Evolutionary conservation across 2,888 invertebrate genomes (phyloP), one percentile per base, ranked within the genome.

Genomic region (Merodon equestris): DNA sequence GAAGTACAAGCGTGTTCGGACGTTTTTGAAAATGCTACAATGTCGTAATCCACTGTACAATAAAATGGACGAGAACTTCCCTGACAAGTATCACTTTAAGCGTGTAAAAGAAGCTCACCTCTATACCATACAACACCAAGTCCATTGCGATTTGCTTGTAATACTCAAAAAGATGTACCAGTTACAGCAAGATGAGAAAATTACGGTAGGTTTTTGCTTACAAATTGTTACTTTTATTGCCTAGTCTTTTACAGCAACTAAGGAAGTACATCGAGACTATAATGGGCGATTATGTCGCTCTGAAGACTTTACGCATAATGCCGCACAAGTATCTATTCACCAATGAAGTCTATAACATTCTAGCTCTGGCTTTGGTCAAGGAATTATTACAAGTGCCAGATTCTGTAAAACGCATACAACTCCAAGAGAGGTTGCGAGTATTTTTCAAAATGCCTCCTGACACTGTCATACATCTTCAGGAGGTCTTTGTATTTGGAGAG

Each of bases 11-110:
- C 83, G 83, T 0, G 71, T 86, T 0, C 71, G 68, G 2, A 85
- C 85, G 34, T 85, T 87, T 53, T 67, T 86, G 87, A 87, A 85
- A 87, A 87, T 88, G 86, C 72, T 87, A 3, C 84, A 87, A 67
- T 84, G 86, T 0, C 85, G 88, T 1, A 83, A 84, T 66, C 88
- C 88, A 0, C 75, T 87, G 50, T 88, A 87, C 63, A 85, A 83
- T 3, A 81, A 86, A 44, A 83, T 84, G 13, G 71, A 82, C 57
- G 82, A 82, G 3, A 86, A 85, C 38, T 85, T 83, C 67, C 82
- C 84, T 0, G 83, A 86, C 63, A 82, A 83, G 56, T 71, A 77
- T 17, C 56, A 84, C 1, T 81, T 83, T 50, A 75, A 83, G 5
- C 77, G 81, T 17, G 83, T 84, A 48, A 83, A 71, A 0, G 83